Evolutionary conservation across 1,140 invertebrate species (phyloP).

Genomic region (Lordiphosa stackelbergi): DNA sequence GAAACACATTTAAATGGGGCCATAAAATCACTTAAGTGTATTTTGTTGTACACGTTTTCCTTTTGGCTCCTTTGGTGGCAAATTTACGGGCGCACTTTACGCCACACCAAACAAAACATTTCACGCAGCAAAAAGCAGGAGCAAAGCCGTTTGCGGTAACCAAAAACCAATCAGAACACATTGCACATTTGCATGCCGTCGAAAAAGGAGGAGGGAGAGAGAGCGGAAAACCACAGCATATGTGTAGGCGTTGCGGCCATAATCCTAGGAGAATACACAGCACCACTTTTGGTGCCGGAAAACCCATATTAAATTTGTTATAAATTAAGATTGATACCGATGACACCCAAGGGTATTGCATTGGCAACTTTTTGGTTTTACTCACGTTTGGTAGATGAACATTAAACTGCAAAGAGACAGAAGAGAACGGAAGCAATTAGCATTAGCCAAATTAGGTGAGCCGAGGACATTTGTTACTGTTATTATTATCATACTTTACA

Average conservation of each 20-base stretch:
- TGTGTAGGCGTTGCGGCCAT: slow-evolving; percentile 20
- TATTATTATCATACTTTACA: too few relatives aligned
- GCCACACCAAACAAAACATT: slow-evolving; percentile 21
- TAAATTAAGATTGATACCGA: slow-evolving; percentile 71
- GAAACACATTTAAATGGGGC: slow-evolving; percentile 60
- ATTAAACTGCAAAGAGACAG: slow-evolving; percentile 7
- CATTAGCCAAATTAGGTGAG: background rate
- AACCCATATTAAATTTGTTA: slow-evolving; percentile 62
- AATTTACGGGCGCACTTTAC: slow-evolving; percentile 46
- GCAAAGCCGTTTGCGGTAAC: slow-evolving; percentile 12
- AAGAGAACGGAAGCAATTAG: slow-evolving; percentile 5
- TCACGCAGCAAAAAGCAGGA: slow-evolving; percentile 18
- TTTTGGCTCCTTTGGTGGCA: slow-evolving; percentile 29
- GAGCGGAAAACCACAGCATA: slow-evolving; percentile 18
- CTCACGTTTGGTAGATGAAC: slow-evolving; percentile 1
- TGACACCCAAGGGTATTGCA: slow-evolving; percentile 29
- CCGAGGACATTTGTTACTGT: too few relatives aligned
- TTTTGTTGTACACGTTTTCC: slow-evolving; percentile 42
- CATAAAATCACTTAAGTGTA: slow-evolving; percentile 70
- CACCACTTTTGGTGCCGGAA: slow-evolving; percentile 14
- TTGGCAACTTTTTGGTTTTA: slow-evolving; percentile 9
- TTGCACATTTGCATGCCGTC: slow-evolving; percentile 45
- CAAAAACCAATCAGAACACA: slow-evolving; percentile 27
- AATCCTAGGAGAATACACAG: slow-evolving; percentile 41
- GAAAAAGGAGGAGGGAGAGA: background rate